Evolutionary conservation across 2,888 invertebrate species (phyloP).

Genomic region (Hirtodrosophila histrioides): DNA sequence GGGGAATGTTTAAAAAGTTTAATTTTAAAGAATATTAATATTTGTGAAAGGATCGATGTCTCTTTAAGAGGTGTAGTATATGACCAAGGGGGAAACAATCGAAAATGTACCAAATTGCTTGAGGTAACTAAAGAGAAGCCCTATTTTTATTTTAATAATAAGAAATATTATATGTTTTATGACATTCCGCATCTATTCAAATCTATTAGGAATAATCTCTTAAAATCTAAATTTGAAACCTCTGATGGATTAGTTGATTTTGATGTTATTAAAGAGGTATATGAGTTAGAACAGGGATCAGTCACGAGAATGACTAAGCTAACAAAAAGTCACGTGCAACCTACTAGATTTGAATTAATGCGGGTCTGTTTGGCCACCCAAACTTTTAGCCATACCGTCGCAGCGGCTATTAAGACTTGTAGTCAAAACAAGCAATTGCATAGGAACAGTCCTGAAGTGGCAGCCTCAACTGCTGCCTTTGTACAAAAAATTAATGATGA

Average conservation of each 20-base stretch:
- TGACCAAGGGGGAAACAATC: background rate
- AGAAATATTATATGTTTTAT: constrained; percentile 1
- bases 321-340: constrained; percentile 1
- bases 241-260: background rate
- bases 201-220: constrained; percentile 2
- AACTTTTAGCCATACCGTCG: background rate
- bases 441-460: background rate
- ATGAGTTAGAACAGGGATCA: background rate
- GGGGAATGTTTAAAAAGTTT: background rate
- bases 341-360: background rate
- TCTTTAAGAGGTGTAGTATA: background rate
- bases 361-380: background rate
- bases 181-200: too few relatives aligned
- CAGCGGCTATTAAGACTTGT: background rate
- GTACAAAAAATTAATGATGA: background rate
- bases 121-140: background rate
- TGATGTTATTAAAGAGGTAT: background rate
- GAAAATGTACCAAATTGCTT: background rate
- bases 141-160: background rate
- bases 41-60: background rate
- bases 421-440: background rate
- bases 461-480: background rate
- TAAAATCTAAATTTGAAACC: background rate
- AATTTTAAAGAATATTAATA: background rate
- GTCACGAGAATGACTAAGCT: background rate